These are phyloP conservation scores for Cavia aperea DNA, from an alignment of 2,113 vertebrate species.

Conservation along the genomic window DNA sequence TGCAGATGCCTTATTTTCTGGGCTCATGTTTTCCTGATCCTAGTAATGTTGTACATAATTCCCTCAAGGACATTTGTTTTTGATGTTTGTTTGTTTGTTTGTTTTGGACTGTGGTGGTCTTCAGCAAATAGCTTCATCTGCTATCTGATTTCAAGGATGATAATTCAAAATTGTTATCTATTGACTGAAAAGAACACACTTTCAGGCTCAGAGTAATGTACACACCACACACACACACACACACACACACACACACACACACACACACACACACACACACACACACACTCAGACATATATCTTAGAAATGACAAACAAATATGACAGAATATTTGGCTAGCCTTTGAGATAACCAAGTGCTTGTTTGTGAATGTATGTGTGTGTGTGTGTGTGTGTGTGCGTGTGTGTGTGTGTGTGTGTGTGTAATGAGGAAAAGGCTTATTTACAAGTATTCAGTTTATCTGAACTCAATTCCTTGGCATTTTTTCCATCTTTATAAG, in stretches of 20 bases:
- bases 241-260: neutral
- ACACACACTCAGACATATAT: neutral
- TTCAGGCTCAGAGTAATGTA: neutral
- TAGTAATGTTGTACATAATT: neutral
- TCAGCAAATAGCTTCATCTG: constrained; percentile 33
- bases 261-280: neutral
- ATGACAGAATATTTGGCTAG: neutral
- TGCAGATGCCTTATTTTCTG: neutral
- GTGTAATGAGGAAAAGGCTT: neutral
- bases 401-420: neutral
- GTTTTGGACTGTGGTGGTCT: constrained; percentile 8
- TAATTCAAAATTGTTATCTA: constrained; percentile 51
- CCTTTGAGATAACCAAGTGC: neutral
- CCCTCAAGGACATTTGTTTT: neutral
- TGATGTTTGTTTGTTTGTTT: neutral
- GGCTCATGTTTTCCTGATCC: neutral
- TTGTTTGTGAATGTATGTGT: neutral
- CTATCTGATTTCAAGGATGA: constrained; percentile 63
- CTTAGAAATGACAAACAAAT: constrained; percentile 27
- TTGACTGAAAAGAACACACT: constrained; percentile 47
- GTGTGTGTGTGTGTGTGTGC: neutral
- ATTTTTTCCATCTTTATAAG: neutral
- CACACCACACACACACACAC: neutral
- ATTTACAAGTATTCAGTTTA: neutral
- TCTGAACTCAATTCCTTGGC: neutral